Percentiles rank a stretch among this genome's conserved stretches.
Conservation (phyloP, 2,113 vertebrate species). For the Halichoeres trimaculatus region DNA sequence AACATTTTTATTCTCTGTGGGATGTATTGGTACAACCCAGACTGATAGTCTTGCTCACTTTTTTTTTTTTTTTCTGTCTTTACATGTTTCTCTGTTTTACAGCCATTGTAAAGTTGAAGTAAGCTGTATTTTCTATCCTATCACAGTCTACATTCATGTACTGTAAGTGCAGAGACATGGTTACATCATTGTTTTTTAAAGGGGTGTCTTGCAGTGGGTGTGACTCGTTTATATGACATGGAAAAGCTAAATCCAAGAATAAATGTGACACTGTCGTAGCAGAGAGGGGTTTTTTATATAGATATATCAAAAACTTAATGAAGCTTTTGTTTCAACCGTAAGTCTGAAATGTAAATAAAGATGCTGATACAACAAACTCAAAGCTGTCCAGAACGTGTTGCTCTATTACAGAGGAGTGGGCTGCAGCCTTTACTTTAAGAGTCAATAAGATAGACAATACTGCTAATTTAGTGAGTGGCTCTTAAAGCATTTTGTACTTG, state of each 20-base stretch:
- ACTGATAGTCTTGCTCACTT: neutral
- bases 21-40: constrained; percentile 1
- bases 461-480: neutral
- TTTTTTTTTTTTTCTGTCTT: neutral
- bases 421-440: neutral
- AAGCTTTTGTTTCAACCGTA: constrained; percentile 1
- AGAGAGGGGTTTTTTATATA: neutral
- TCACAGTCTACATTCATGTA: constrained; percentile 4
- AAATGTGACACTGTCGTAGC: constrained; percentile 2
- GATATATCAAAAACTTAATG: neutral
- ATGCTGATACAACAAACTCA: constrained; percentile 20
- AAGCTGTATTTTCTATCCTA: constrained; percentile 8
- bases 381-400: constrained; percentile 18
- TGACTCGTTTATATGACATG: constrained; percentile 16
- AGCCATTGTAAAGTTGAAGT: constrained; percentile 22
- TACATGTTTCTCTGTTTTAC: constrained; percentile 19
- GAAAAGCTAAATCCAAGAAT: constrained; percentile 10
- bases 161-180: neutral
- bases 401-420: constrained; percentile 1
- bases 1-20: constrained; percentile 7
- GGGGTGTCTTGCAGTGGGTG: constrained; percentile 1
- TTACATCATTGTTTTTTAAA: neutral
- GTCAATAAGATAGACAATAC: neutral
- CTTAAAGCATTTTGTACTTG: neutral
- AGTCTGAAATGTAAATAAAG: constrained; percentile 46